phyloP scores from a whole-genome alignment of 2,797 vertebrate genomes.

The Acomys russatus region DNA sequence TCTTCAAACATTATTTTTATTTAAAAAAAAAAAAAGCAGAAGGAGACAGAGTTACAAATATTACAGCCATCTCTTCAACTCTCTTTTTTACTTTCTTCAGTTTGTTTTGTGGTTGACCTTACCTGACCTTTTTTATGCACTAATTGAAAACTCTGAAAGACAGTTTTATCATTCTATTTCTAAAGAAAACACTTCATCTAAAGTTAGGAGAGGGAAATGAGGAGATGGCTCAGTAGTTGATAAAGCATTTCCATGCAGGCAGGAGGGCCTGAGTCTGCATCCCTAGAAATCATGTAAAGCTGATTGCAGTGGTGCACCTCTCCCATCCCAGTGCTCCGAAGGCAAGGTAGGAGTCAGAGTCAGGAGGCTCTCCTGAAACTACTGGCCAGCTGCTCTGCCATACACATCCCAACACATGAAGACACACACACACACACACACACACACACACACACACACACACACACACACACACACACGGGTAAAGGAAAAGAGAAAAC shows the following conservation, averaged over 20 bases:
- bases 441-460: rapidly evolving
- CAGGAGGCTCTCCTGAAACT: background rate
- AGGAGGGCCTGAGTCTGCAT: background rate
- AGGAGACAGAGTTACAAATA: background rate
- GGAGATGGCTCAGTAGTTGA: background rate
- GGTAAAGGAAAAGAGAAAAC: background rate
- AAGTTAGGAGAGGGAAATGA: background rate
- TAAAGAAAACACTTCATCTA: conserved; percentile 36
- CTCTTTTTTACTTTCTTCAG: conserved; percentile 12
- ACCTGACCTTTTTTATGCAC: background rate
- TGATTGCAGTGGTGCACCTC: background rate
- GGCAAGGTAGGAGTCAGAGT: background rate
- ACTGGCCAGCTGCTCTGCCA: background rate
- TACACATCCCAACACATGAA: background rate
- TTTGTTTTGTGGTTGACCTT: background rate
- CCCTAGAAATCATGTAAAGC: background rate
- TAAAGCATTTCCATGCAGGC: background rate
- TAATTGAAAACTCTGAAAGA: background rate
- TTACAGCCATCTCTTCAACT: background rate
- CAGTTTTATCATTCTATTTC: conserved; percentile 24
- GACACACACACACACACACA: background rate
- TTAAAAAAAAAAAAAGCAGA: background rate
- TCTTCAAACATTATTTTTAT: background rate
- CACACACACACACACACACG: background rate
- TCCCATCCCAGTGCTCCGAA: background rate